Conservation (phyloP, 1,140 invertebrate species). For the Cyclargus thomasi region DNA sequence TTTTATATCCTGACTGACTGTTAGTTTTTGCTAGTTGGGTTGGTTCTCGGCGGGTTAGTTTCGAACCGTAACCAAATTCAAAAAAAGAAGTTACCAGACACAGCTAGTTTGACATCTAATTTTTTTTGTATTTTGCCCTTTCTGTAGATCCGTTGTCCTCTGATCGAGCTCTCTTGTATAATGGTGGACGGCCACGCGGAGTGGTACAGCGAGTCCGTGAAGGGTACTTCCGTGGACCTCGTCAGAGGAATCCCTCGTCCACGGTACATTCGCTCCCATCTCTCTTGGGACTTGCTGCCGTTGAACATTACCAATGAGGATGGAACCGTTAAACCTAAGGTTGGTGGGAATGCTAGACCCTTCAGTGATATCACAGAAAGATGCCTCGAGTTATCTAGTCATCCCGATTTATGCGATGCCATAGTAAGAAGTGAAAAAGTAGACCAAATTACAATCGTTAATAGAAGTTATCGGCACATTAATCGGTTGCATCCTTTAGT, state of each 20-base stretch:
- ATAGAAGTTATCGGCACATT: too few relatives aligned
- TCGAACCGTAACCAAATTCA: too few relatives aligned
- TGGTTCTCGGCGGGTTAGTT: too few relatives aligned
- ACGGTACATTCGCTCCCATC: slow-evolving; percentile 87
- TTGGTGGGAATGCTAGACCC: slow-evolving; percentile 32
- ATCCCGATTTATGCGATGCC: background rate
- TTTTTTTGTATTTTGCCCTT: too few relatives aligned
- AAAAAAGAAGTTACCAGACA: too few relatives aligned
- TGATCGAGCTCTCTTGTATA: slow-evolving; percentile 75
- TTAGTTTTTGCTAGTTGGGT: too few relatives aligned
- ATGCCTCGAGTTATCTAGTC: background rate
- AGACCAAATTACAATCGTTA: too few relatives aligned
- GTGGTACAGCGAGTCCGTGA: slow-evolving; percentile 70
- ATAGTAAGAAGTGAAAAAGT: background rate
- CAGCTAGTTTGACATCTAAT: too few relatives aligned
- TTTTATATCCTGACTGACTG: too few relatives aligned
- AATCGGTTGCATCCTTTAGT: too few relatives aligned
- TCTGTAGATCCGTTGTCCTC: slow-evolving; percentile 69
- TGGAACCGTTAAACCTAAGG: slow-evolving; percentile 83
- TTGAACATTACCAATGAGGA: slow-evolving; percentile 80
- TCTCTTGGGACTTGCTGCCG: slow-evolving; percentile 85
- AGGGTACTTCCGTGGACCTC: slow-evolving; percentile 80
- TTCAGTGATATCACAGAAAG: too few relatives aligned
- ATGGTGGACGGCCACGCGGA: slow-evolving; percentile 74
- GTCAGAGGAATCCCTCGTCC: slow-evolving; percentile 81